Conservation (phyloP, 2,113 vertebrate genomes). For the Chascanopsetta lugubris region DNA sequence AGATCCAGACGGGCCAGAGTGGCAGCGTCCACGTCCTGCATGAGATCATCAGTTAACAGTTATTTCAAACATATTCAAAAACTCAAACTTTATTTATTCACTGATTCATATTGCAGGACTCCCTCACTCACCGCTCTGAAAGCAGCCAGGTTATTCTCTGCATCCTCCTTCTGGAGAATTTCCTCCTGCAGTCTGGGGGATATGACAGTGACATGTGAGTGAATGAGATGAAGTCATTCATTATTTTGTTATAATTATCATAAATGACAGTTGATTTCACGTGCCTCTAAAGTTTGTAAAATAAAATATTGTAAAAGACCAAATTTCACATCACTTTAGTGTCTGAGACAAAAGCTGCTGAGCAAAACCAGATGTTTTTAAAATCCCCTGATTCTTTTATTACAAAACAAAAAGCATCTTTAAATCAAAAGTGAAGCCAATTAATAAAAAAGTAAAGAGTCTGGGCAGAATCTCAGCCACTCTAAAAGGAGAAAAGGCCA, state of each 20-base stretch:
- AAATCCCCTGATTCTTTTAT: neutral
- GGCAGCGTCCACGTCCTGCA: constrained; percentile 92
- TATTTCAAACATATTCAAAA: too few relatives aligned
- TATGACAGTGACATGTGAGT: neutral
- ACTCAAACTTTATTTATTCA: too few relatives aligned
- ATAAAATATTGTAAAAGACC: neutral
- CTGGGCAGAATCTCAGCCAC: neutral
- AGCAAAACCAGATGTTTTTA: neutral
- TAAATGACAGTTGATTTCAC: neutral
- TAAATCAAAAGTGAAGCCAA: neutral
- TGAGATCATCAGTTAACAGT: neutral
- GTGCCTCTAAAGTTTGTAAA: too few relatives aligned
- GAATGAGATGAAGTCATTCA: neutral
- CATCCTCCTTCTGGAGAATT: constrained; percentile 91
- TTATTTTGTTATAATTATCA: neutral
- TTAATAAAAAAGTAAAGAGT: neutral
- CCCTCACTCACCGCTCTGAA: constrained; percentile 89
- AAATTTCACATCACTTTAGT: neutral
- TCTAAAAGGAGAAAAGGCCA: neutral
- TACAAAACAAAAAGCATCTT: constrained; percentile 1
- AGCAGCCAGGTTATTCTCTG: constrained; percentile 90
- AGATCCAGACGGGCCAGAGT: constrained; percentile 92
- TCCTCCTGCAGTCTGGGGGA: constrained; percentile 89
- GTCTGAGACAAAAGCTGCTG: neutral
- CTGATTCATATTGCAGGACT: neutral